Evolutionary conservation across 1,140 invertebrate genomes (phyloP).

Genomic region (Palaemon carinicauda): DNA sequence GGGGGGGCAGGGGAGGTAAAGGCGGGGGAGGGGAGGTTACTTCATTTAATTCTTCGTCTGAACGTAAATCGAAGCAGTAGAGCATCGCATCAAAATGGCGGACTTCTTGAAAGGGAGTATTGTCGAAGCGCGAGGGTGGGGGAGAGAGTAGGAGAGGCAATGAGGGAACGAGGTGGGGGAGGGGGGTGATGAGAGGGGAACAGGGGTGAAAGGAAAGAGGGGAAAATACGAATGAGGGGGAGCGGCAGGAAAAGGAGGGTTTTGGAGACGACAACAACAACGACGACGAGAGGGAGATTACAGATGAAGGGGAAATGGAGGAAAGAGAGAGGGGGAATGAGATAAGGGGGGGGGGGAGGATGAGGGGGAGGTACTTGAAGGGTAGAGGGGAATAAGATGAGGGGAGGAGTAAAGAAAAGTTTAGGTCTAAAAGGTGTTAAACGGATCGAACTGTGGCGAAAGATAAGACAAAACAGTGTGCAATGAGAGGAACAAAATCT

Average conservation of each 20-base stretch:
- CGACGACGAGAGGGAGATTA: not conserved
- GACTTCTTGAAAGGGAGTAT: not conserved
- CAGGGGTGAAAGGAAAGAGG: slow-evolving; percentile 19
- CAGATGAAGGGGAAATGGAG: slow-evolving; percentile 14
- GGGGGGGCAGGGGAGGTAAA: not conserved
- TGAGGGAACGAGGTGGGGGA: no score
- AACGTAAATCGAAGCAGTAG: not conserved
- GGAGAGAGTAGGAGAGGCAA: not conserved
- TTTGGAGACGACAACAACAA: not conserved
- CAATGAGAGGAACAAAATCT: slow-evolving; percentile 8
- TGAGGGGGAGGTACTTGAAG: not conserved
- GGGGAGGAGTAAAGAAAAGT: slow-evolving; percentile 32
- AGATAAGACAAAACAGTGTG: slow-evolving; percentile 49
- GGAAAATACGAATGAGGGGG: not conserved
- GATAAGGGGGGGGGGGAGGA: not conserved
- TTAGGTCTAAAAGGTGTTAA: not conserved
- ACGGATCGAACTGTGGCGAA: not conserved
- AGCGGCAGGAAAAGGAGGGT: slow-evolving; percentile 27
- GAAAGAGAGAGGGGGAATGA: slow-evolving; percentile 5
- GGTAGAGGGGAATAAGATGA: not conserved
- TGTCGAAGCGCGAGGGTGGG: not conserved
- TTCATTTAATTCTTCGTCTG: not conserved
- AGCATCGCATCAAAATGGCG: not conserved
- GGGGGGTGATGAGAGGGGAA: not conserved
- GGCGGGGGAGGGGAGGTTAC: not conserved